phyloP scores from a whole-genome alignment of 2,888 invertebrate genomes.

The Lamellibrachia columna region DNA sequence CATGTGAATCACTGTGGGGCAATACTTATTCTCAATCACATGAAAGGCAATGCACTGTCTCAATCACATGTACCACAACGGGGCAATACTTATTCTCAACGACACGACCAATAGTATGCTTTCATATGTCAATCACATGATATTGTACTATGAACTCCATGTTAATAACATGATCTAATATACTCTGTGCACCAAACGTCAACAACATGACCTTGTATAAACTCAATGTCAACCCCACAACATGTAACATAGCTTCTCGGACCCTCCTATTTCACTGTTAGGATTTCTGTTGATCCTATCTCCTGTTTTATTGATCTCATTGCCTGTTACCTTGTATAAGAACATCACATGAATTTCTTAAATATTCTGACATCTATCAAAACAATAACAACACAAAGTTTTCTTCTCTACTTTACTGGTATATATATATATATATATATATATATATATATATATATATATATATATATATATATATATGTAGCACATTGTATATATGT shows the following conservation, averaged over 20 bases:
- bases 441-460: too few relatives aligned
- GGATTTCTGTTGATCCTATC: neutral
- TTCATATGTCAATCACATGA: neutral
- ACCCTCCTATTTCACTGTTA: too few relatives aligned
- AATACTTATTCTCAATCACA: neutral
- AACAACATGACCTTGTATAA: neutral
- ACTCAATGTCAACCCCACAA: neutral
- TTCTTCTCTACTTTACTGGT: constrained; percentile 8
- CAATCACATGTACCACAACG: neutral
- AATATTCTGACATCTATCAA: neutral
- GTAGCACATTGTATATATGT: too few relatives aligned
- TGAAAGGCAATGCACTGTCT: neutral
- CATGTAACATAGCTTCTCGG: neutral
- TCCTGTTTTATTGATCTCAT: neutral
- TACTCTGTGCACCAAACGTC: constrained; percentile 9
- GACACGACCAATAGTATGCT: neutral
- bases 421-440: neutral
- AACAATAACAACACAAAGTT: neutral
- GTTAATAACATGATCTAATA: neutral
- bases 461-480: too few relatives aligned
- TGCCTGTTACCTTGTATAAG: neutral
- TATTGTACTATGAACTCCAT: too few relatives aligned
- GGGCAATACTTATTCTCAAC: neutral
- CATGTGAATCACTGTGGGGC: neutral
- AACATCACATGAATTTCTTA: neutral